Base-by-base conservation (phyloP, 2,113 vertebrate species). In the Microcebus ravelobensis region DNA sequence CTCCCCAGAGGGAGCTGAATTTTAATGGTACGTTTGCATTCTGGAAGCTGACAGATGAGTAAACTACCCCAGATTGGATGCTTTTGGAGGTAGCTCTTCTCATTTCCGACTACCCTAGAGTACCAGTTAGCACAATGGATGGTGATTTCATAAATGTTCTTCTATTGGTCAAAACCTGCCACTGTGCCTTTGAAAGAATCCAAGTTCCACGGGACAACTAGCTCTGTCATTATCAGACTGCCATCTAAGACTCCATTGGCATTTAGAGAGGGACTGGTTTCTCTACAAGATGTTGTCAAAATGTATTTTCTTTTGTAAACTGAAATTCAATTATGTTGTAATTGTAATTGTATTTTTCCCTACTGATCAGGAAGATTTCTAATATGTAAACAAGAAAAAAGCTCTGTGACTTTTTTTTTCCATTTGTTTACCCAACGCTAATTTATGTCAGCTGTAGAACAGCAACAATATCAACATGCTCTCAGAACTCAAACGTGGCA, bases 91-190 rank as follows among this genome's bases (percentile, higher is more conserved):
- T 85, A 42, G 29, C 31, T 71, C 23, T 85, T 61, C 55, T 81
- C 59, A 57, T 61, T 96, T 94, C 42, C 68, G 21, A 23, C 5
- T 39, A 61, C 81, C 27, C 34, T 18, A 67, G 42, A 88, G 67
- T 36, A 36, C 42, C 45, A 48, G 73, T 90, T 55, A 67, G 25
- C 50, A 63, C 13, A 79, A 91, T 59, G 45, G 77, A 29, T 15
- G 83, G 57, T 48, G 89, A 84, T 79, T 92, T 94, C 81, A 93
- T 48, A 74, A 92, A 92, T 83, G 36, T 8, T 79, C 18, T 45
- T n/a, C 61, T 82, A 5, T 17, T 70, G 65, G 50, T n/a, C 25
- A 73, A 96, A 94, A 95, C 3, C 29, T 92, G 80, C 65, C 59
- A 29, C 42, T 52, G 45, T 61, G 27, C 13, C 55, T 61, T 70